These are phyloP conservation scores for Tenebrio molitor DNA, from an alignment of 1,140 invertebrate species.

Conservation along the genomic window DNA sequence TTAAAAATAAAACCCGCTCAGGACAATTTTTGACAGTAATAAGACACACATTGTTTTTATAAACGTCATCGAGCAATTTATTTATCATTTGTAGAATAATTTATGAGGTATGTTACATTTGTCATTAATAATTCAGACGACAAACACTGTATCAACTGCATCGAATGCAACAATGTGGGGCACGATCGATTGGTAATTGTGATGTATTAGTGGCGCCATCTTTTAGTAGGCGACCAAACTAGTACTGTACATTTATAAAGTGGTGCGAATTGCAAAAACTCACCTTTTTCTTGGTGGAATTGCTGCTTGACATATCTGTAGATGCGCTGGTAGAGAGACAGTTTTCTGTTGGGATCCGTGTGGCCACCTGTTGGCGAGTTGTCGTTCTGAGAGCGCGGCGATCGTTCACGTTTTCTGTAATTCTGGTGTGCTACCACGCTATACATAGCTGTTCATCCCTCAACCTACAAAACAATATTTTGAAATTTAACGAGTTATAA, in stretches of 20 bases:
- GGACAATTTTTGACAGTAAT: no score
- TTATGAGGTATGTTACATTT: no score
- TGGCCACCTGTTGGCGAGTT: slow-evolving; percentile 39
- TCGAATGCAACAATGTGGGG: no score
- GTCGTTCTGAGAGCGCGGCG: slow-evolving; percentile 21
- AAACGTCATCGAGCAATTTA: no score
- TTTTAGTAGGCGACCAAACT: neutral
- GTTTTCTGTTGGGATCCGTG: slow-evolving; percentile 19
- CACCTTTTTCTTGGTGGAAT: slow-evolving; percentile 35
- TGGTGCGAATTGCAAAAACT: slow-evolving; percentile 2
- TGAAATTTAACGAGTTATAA: neutral
- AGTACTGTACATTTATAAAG: neutral
- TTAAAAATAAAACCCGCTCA: no score
- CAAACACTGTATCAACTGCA: no score
- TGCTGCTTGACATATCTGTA: slow-evolving; percentile 35
- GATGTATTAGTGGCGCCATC: neutral
- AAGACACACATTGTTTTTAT: no score
- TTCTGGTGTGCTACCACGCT: slow-evolving; percentile 49
- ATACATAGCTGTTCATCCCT: slow-evolving; percentile 40
- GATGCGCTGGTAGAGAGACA: slow-evolving; percentile 36
- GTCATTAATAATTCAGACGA: no score
- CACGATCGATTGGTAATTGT: no score
- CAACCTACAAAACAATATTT: slow-evolving; percentile 2
- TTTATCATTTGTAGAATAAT: no score
- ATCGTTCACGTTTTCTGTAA: slow-evolving; percentile 38